Percentiles rank a stretch among this genome's conserved stretches.
These are phyloP conservation scores for Nestor notabilis DNA, from an alignment of 2,113 vertebrate genomes.

Conservation along the genomic window DNA sequence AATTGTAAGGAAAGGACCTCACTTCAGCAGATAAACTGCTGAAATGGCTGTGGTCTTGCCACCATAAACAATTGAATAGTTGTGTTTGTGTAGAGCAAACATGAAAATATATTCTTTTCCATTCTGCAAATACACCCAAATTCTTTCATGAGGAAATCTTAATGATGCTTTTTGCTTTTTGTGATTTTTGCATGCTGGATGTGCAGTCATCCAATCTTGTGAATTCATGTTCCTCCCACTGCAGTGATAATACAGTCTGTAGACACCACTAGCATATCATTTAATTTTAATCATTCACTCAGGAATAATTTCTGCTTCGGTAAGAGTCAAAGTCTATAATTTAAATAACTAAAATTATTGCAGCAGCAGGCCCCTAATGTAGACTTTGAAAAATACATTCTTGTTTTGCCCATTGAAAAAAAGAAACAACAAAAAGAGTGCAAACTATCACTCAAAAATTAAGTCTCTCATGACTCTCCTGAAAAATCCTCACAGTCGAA, in stretches of 20 bases:
- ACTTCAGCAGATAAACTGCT: not conserved
- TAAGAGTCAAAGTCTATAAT: not conserved
- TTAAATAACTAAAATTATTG: not conserved
- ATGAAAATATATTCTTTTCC: not conserved
- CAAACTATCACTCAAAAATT: not conserved
- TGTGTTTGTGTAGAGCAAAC: not conserved
- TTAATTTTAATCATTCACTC: constrained; percentile 45
- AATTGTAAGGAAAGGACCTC: not conserved
- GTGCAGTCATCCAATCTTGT: not conserved
- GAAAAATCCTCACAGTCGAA: not conserved
- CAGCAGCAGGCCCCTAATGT: not conserved
- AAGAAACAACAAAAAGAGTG: fast-evolving
- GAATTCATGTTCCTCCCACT: not conserved
- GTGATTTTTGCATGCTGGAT: not conserved
- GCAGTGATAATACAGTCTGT: not conserved
- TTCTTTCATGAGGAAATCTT: not conserved
- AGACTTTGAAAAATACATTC: not conserved
- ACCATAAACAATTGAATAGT: not conserved
- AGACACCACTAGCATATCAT: not conserved
- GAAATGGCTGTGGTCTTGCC: not conserved
- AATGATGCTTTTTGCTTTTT: not conserved
- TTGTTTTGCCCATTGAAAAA: not conserved
- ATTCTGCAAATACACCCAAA: not conserved
- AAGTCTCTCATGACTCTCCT: not conserved
- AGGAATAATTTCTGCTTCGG: not conserved